Evolutionary conservation across 2,113 vertebrate genomes (phyloP), one percentile per base, ranked within the genome.

Genomic region (Paracanthobrama guichenoti): DNA sequence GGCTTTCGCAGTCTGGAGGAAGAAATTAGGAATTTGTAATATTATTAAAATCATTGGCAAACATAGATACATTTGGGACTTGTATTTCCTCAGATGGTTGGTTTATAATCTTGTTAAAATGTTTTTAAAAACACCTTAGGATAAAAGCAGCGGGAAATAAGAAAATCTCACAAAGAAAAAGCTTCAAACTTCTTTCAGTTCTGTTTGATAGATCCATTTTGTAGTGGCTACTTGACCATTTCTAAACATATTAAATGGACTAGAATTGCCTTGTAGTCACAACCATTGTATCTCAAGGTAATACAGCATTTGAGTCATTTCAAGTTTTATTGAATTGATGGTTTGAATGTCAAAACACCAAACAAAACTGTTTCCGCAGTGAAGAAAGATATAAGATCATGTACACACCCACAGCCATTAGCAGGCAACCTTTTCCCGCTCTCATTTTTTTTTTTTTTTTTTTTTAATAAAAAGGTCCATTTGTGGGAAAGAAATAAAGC

Each of bases 31-130:
- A 82, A 88, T 91, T 90, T 89, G 91, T 92, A 80, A 83, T 87
- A 69, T 89, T 90, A 93, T 92, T 93, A 93, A 93, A 92, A 92
- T 92, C 89, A 84, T 85, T 92, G 92, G 92, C 93, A 91, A 90
- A 83, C 78, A 6, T 60, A 13, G 67, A 20, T 50, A 82, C 84
- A 83, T 77, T 86, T 77, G 88, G 91, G 84, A 87, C 84, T 87
- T 55, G 85, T 87, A 87, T 88, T 87, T 91, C 87, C 93, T 91
- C 90, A 91, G 88, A 89, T 84, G 88, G 89, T 91, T 92, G 90
- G 44, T 90, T 85, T 42, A 14, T 92, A 91, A 93, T 92, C 88
- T 86, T 87, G 90, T 92, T 92, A 90, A 93, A 92, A 92, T 90
- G 89, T 88, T 85, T 90, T 87, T 89, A 88, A 89, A 92, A 91